These are phyloP conservation scores for Nylanderia fulva DNA, from an alignment of 1,140 invertebrate species.

Conservation along the genomic window DNA sequence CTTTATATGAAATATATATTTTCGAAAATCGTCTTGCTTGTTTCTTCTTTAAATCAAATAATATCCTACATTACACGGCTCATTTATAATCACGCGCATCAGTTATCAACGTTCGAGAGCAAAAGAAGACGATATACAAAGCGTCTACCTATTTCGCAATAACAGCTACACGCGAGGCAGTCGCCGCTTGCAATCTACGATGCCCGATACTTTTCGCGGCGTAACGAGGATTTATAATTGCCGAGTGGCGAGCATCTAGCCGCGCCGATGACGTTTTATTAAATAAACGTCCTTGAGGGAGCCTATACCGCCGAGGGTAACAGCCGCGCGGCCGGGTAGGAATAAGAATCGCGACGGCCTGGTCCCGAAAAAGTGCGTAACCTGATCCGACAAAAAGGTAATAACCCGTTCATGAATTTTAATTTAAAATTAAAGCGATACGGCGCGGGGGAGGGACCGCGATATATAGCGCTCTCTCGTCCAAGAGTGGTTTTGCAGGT, in stretches of 20 bases:
- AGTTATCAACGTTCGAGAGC: neutral
- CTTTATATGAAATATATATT: neutral
- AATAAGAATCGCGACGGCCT: conserved; percentile 51
- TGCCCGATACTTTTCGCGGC: conserved; percentile 42
- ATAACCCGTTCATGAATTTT: conserved; percentile 80
- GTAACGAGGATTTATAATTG: conserved; percentile 62
- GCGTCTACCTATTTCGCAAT: conserved; percentile 4
- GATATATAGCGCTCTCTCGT: conserved; percentile 71
- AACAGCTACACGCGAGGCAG: neutral
- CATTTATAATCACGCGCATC: conserved; percentile 11
- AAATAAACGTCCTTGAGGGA: conserved; percentile 61
- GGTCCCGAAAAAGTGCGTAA: conserved; percentile 68
- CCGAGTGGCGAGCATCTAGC: conserved; percentile 36
- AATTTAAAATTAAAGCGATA: conserved; percentile 81
- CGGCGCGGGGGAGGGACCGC: conserved; percentile 74
- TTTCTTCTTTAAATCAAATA: too few species aligned
- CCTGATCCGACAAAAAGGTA: conserved; percentile 75
- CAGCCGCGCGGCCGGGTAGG: conserved; percentile 28
- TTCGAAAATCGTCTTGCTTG: neutral
- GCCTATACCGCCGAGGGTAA: conserved; percentile 42
- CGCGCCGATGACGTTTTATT: conserved; percentile 60
- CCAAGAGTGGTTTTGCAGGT: conserved; percentile 77
- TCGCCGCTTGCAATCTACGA: conserved; percentile 44
- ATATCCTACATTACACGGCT: neutral
- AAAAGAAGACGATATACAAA: conserved; percentile 6